Base-by-base conservation (phyloP, 2,888 invertebrate genomes). In the Selenia dentaria region DNA sequence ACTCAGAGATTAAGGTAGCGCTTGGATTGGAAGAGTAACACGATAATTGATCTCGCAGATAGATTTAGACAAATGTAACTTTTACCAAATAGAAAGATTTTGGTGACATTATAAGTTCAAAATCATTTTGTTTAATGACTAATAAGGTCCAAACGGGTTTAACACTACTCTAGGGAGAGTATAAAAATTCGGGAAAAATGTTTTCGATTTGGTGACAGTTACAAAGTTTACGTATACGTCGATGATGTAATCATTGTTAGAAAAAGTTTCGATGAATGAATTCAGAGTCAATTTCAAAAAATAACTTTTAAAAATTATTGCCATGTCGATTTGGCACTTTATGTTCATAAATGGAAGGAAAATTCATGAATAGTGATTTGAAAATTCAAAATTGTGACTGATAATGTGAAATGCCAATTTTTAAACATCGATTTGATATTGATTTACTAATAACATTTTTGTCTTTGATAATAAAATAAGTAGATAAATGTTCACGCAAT, bases 91-190 rank as follows among this genome's bases (percentile, higher is more conserved):
- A n/a, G n/a, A n/a, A n/a, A n/a, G n/a, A n/a, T n/a, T n/a, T n/a
- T n/a, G n/a, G n/a, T n/a, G n/a, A n/a, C n/a, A n/a, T n/a, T n/a
- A n/a, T n/a, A n/a, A n/a, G n/a, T n/a, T n/a, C n/a, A n/a, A n/a
- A n/a, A n/a, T n/a, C n/a, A n/a, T n/a, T n/a, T n/a, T n/a, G n/a
- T n/a, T n/a, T n/a, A n/a, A n/a, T n/a, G n/a, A n/a, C n/a, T 28
- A 9, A 27, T 20, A 6, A 35, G 31, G 27, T 62, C 80, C 81
- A 66, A 83, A 71, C 71, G 48, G 45, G 33, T 40, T 33, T 14
- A 33, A 11, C 11, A n/a, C 6, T 33, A 36, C 16, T 40, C 26
- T 26, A 6, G n/a, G 4, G 14, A 12, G 26, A 39, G 39, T 36
- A 26, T 39, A 26, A 16, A 12, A 25, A 16, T 6, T 18, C 18